phyloP scores from a whole-genome alignment of 2,113 vertebrate species.

The Lonchura striata region DNA sequence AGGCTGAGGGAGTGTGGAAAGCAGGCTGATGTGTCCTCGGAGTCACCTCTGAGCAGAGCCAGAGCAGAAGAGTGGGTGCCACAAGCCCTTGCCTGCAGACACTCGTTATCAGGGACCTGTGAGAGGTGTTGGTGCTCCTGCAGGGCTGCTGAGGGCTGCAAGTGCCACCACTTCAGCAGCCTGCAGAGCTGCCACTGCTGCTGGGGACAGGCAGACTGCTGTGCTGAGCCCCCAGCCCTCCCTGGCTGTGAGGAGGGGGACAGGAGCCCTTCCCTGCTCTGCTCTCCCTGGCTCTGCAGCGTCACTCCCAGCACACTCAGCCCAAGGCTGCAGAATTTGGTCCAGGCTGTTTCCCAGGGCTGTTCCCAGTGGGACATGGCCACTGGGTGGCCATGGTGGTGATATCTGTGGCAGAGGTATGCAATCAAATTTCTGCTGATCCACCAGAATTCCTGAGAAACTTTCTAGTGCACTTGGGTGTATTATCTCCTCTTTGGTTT shows the following conservation, averaged over 20 bases:
- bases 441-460: not conserved
- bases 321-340: not conserved
- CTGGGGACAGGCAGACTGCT: accelerated
- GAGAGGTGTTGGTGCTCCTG: not conserved
- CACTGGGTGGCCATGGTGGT: too few species aligned
- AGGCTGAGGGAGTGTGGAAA: not conserved
- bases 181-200: accelerated
- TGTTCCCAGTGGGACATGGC: not conserved
- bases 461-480: not conserved
- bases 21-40: not conserved
- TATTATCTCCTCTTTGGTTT: accelerated
- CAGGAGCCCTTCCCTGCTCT: not conserved
- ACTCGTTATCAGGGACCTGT: accelerated
- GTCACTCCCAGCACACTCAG: accelerated
- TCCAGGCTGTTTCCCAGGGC: not conserved
- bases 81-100: not conserved
- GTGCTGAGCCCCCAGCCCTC: accelerated
- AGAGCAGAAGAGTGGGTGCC: accelerated
- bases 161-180: not conserved
- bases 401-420: not conserved
- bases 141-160: not conserved
- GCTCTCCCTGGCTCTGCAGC: not conserved
- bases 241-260: not conserved
- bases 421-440: not conserved
- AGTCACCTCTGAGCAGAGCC: not conserved